phyloP scores from a whole-genome alignment of 2,113 vertebrate species.

The Heterotilapia buettikoferi region DNA sequence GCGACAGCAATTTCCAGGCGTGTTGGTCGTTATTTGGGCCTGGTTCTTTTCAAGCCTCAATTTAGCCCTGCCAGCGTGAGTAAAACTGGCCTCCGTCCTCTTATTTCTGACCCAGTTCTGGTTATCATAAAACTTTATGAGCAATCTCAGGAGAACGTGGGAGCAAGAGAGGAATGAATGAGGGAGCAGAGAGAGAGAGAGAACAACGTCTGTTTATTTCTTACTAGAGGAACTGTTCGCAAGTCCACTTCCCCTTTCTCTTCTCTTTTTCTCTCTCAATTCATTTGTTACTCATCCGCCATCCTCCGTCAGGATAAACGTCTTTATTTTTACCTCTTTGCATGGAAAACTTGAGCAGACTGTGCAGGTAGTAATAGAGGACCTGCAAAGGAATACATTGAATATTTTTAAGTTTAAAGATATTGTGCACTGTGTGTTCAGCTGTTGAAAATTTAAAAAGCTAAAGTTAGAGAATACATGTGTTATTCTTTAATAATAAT shows the following conservation, averaged over 20 bases:
- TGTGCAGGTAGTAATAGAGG: background rate
- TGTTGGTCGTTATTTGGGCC: constrained; percentile 17
- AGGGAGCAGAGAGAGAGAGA: constrained; percentile 18
- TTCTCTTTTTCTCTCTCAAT: background rate
- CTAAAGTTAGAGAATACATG: background rate
- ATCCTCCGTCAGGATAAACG: background rate
- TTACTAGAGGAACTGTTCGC: background rate
- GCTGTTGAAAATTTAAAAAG: background rate
- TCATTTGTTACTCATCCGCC: background rate
- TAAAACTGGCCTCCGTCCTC: constrained; percentile 33
- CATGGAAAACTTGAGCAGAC: background rate
- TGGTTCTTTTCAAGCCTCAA: constrained; percentile 16
- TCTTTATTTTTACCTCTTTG: background rate
- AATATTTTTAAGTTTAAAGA: background rate
- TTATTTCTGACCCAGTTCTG: constrained; percentile 62
- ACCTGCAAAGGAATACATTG: background rate
- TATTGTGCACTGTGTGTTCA: background rate
- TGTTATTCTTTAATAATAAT: background rate
- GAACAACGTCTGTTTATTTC: constrained; percentile 26
- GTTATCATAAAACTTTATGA: constrained; percentile 68
- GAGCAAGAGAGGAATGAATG: constrained; percentile 30
- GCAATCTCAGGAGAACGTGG: constrained; percentile 35
- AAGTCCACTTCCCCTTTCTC: background rate
- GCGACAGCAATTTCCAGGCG: constrained; percentile 36
- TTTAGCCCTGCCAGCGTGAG: constrained; percentile 30